These are phyloP conservation scores for Ariopsis seemanni DNA, from an alignment of 2,113 vertebrate species.

Conservation along the genomic window DNA sequence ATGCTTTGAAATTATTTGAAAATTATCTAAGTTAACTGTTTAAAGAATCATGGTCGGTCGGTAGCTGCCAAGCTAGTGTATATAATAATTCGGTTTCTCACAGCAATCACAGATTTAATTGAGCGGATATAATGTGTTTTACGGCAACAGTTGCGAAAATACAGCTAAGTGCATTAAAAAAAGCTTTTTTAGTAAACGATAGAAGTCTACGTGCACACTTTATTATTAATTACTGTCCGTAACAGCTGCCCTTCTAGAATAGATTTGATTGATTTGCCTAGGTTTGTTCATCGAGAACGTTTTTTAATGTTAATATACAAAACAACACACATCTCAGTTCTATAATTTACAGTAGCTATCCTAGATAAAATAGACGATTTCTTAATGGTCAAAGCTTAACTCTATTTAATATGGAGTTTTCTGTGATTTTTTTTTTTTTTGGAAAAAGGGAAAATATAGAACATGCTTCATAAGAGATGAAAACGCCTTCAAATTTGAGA, in stretches of 20 bases:
- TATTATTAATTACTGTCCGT: background rate
- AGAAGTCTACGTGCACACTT: background rate
- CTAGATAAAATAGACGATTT: too few species aligned
- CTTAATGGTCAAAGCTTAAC: too few species aligned
- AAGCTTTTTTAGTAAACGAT: too few species aligned
- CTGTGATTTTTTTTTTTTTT: background rate
- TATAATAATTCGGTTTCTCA: background rate
- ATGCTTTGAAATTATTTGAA: background rate
- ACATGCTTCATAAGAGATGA: background rate
- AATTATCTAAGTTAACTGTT: background rate
- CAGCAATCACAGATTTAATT: background rate
- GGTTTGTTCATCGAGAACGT: background rate
- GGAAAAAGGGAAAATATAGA: background rate
- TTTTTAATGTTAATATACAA: background rate
- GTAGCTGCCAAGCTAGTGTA: background rate
- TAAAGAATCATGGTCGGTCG: background rate
- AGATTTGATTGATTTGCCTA: background rate
- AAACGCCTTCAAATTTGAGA: background rate
- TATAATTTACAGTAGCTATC: too few species aligned
- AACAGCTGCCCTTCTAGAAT: background rate
- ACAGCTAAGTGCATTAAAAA: background rate
- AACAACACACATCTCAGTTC: too few species aligned
- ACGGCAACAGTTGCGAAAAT: background rate
- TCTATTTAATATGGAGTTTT: background rate
- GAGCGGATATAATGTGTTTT: background rate